Percentiles rank a stretch among this genome's conserved stretches.
Conservation (phyloP, 2,888 invertebrate genomes). For the Thalpophila matura region DNA sequence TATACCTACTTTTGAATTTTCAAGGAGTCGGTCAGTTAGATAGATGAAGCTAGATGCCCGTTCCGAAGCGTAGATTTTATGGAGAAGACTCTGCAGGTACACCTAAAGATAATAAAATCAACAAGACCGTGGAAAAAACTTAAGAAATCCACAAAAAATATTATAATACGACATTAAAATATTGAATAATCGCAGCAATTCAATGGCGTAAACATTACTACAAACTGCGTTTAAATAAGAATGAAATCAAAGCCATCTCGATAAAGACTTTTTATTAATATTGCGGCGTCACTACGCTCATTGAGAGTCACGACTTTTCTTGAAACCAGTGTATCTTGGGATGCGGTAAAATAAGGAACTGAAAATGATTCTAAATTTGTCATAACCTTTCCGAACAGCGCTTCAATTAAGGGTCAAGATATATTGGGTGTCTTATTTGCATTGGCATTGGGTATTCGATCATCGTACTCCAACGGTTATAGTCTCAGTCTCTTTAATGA, state of each 20-base stretch:
- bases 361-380: neutral
- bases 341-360: neutral
- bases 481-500: slow-evolving; percentile 7
- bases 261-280: slow-evolving; percentile 20
- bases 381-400: neutral
- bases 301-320: slow-evolving; percentile 41
- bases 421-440: slow-evolving; percentile 2
- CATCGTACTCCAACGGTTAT: slow-evolving; percentile 5
- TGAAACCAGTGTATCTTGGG: slow-evolving; percentile 8
- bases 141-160: neutral
- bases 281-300: slow-evolving; percentile 14
- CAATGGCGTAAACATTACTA: slow-evolving; percentile 23
- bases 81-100: too few relatives aligned
- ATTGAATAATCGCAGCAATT: neutral
- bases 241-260: slow-evolving; percentile 37
- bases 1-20: too few relatives aligned
- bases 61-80: too few relatives aligned
- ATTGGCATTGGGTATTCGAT: slow-evolving; percentile 6
- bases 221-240: slow-evolving; percentile 33
- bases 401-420: neutral
- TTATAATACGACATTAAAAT: neutral
- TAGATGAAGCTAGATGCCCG: too few relatives aligned
- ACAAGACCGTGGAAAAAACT: neutral
- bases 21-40: too few relatives aligned
- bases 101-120: too few relatives aligned